These are phyloP conservation scores for Cygnus atratus DNA, from an alignment of 2,113 vertebrate genomes.

Conservation along the genomic window DNA sequence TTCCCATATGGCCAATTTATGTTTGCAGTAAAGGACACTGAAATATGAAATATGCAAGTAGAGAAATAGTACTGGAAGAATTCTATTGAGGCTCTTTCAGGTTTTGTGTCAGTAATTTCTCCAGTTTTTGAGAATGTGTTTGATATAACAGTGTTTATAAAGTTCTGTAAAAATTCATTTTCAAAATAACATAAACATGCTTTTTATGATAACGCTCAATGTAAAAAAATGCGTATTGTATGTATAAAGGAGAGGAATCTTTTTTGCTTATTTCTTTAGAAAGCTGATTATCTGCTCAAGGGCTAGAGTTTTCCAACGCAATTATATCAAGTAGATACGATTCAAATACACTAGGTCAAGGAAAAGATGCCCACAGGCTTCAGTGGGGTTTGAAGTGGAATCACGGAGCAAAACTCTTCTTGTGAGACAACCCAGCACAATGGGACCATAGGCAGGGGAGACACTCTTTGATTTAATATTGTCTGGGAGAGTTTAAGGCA, in stretches of 20 bases:
- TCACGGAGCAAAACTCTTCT: neutral
- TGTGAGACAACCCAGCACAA: neutral
- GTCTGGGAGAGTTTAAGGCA: neutral
- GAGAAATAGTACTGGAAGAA: constrained; percentile 73
- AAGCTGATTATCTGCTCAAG: constrained; percentile 36
- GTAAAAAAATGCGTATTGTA: constrained; percentile 69
- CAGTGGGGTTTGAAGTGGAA: neutral
- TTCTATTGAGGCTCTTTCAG: constrained; percentile 66
- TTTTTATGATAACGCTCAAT: constrained; percentile 76
- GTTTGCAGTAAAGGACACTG: constrained; percentile 59
- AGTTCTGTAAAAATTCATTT: constrained; percentile 77
- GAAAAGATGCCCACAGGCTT: neutral
- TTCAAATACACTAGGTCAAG: neutral
- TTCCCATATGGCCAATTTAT: constrained; percentile 44
- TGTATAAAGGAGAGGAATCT: constrained; percentile 62
- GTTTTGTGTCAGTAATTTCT: constrained; percentile 76
- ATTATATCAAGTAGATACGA: neutral
- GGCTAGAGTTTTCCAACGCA: constrained; percentile 37
- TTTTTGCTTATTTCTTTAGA: constrained; percentile 61
- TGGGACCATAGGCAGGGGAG: neutral
- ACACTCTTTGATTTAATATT: neutral
- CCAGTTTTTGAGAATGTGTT: constrained; percentile 80
- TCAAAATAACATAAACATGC: constrained; percentile 70
- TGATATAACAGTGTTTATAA: constrained; percentile 80
- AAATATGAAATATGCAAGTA: constrained; percentile 82